phyloP scores from a whole-genome alignment of 2,797 vertebrate species.

The Tragopan temminckii region DNA sequence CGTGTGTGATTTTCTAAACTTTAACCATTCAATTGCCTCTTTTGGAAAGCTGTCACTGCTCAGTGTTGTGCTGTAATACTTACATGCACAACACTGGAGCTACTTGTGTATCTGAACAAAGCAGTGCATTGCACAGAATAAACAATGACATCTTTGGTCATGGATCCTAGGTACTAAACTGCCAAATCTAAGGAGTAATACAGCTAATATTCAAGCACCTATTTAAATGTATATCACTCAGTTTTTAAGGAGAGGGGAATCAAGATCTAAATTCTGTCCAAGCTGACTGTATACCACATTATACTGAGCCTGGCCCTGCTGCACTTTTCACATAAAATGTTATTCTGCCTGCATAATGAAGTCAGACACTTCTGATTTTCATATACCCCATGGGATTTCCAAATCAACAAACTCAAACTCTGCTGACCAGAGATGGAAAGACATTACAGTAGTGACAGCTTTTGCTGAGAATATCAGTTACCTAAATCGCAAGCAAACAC shows the following conservation, averaged over 20 bases:
- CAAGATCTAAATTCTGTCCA: not conserved
- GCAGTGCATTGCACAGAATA: not conserved
- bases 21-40: accelerated
- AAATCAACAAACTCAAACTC: not conserved
- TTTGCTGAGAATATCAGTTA: not conserved
- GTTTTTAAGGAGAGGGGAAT: not conserved
- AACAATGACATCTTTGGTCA: not conserved
- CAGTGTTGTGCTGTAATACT: not conserved
- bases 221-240: not conserved
- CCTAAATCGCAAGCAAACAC: not conserved
- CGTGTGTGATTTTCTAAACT: not conserved
- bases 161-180: not conserved
- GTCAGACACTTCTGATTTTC: not conserved
- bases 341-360: not conserved
- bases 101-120: not conserved
- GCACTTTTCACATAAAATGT: not conserved
- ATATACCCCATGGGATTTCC: not conserved
- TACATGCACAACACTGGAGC: not conserved
- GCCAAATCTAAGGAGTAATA: not conserved
- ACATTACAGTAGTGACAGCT: not conserved
- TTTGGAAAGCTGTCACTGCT: not conserved
- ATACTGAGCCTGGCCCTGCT: not conserved
- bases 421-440: not conserved
- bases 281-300: not conserved
- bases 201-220: not conserved